A percentile compares a stretch with the other conserved stretches of the same genome.
phyloP scores from a whole-genome alignment of 2,113 vertebrate genomes.

The Lasiurus cinereus region DNA sequence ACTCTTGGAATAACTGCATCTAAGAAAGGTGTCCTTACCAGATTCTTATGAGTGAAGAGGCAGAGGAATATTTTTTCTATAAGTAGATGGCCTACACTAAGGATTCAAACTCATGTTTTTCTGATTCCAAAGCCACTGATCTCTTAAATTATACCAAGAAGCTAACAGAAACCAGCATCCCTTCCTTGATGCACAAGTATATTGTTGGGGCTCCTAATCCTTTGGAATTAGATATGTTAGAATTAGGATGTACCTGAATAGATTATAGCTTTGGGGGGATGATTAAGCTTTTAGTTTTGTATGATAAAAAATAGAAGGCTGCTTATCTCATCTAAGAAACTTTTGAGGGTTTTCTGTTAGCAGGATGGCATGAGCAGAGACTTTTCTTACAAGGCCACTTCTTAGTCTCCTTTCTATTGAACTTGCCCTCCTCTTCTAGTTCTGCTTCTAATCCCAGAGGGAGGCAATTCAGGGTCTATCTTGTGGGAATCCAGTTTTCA shows the following conservation, averaged over 20 bases:
- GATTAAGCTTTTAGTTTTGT: conserved; percentile 14
- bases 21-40: not conserved
- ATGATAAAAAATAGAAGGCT: not conserved
- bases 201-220: not conserved
- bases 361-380: not conserved
- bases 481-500: not conserved
- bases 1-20: not conserved
- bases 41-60: not conserved
- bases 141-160: not conserved
- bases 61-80: not conserved
- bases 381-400: not conserved
- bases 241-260: not conserved
- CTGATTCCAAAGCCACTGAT: not conserved
- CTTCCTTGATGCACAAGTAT: not conserved
- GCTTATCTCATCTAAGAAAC: not conserved
- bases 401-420: not conserved
- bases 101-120: conserved; percentile 7
- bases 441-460: not conserved
- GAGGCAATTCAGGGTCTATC: not conserved
- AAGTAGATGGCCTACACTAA: not conserved
- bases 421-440: not conserved
- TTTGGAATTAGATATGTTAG: not conserved
- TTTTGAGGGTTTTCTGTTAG: not conserved
- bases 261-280: not conserved
- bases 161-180: not conserved